Evolutionary conservation across 2,797 vertebrate genomes (phyloP).

Genomic region (Carduelis carduelis): DNA sequence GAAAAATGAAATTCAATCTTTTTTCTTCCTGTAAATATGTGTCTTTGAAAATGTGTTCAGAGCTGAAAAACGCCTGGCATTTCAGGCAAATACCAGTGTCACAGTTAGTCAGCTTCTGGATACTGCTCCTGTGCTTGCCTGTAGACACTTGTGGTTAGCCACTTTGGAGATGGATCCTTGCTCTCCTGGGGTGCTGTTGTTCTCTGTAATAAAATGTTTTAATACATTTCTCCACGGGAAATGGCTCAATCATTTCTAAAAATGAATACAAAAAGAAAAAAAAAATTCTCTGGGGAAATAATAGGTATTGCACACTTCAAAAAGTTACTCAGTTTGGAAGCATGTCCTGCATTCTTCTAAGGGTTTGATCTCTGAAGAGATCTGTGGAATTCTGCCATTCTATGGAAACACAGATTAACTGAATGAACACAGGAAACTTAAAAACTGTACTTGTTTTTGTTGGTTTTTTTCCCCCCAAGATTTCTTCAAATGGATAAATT

Average conservation of each 20-base stretch:
- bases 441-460: not conserved
- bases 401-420: not conserved
- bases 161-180: not conserved
- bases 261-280: not conserved
- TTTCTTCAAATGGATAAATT: not conserved
- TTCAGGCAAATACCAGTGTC: not conserved
- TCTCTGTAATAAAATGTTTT: not conserved
- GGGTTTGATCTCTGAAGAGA: not conserved
- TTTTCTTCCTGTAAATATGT: not conserved
- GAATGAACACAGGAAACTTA: not conserved
- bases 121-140: not conserved
- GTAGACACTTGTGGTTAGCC: not conserved
- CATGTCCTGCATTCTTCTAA: rapidly evolving
- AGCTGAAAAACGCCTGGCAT: not conserved
- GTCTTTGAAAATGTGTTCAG: not conserved
- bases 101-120: not conserved
- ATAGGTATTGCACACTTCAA: not conserved
- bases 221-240: not conserved
- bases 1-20: not conserved
- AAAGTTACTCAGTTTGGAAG: not conserved
- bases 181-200: not conserved
- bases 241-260: not conserved
- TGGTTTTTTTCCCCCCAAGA: rapidly evolving
- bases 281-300: not conserved
- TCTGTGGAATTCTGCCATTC: not conserved